Conservation (phyloP, 2,888 invertebrate genomes). For the Andrena dorsata region DNA sequence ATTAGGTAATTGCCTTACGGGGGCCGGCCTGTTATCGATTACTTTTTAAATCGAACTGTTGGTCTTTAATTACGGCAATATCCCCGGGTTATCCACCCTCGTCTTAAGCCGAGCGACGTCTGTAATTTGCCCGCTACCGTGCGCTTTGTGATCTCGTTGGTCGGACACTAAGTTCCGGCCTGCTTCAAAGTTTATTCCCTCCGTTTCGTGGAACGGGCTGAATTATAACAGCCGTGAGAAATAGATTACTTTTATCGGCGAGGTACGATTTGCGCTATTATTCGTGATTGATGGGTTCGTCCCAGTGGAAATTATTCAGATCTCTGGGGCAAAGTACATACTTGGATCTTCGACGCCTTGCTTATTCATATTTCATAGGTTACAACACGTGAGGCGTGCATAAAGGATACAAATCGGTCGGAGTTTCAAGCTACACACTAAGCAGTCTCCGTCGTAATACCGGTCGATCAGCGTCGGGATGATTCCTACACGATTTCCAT, state of each 20-base stretch:
- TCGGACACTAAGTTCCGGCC: neutral
- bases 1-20: constrained; percentile 64
- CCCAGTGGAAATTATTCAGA: neutral
- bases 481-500: no score
- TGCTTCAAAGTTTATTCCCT: neutral
- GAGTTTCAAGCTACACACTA: no score
- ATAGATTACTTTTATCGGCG: neutral
- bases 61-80: constrained; percentile 52
- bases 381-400: no score
- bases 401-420: no score
- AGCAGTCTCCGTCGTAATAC: no score
- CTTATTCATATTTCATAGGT: no score
- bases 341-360: no score
- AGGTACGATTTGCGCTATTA: neutral
- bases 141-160: constrained; percentile 27
- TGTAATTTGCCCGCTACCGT: constrained; percentile 24
- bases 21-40: constrained; percentile 39
- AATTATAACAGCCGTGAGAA: neutral
- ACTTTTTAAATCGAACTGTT: constrained; percentile 43
- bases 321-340: no score
- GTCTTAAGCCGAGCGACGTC: constrained; percentile 21
- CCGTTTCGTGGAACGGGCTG: neutral
- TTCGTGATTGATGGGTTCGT: neutral
- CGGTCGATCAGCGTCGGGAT: no score
- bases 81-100: constrained; percentile 41